phyloP scores from a whole-genome alignment of 2,888 invertebrate species.

The Drymonia ruficornis region DNA sequence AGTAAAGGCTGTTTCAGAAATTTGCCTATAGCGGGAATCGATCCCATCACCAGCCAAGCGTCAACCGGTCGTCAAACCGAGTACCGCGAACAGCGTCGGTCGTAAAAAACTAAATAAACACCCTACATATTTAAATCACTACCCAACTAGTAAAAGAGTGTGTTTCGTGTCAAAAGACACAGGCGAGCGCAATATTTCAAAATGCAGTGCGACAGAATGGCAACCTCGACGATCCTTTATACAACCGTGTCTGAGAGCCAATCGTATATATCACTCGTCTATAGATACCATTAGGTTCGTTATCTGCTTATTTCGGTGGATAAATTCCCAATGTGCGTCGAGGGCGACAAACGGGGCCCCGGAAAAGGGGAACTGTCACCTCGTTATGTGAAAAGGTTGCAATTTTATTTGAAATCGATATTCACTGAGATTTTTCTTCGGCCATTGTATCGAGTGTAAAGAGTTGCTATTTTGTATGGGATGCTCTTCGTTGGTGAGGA shows the following conservation, averaged over 20 bases:
- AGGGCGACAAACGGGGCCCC: constrained; percentile 69
- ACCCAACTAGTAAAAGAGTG: neutral
- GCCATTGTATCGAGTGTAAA: constrained; percentile 48
- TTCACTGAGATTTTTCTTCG: constrained; percentile 69
- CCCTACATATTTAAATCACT: neutral
- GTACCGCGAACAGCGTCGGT: too few relatives aligned
- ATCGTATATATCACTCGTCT: constrained; percentile 57
- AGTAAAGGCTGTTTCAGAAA: too few relatives aligned
- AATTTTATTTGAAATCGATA: constrained; percentile 85
- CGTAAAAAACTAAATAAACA: neutral
- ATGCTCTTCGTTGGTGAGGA: constrained; percentile 35
- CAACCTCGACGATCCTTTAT: constrained; percentile 31
- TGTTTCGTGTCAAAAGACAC: neutral
- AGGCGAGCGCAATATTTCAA: constrained; percentile 30
- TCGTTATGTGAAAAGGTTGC: constrained; percentile 85
- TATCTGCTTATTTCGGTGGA: constrained; percentile 83
- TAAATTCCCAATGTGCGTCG: constrained; percentile 77
- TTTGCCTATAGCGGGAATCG: too few relatives aligned
- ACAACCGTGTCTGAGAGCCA: constrained; percentile 46
- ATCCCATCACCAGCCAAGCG: too few relatives aligned
- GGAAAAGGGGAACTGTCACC: constrained; percentile 82
- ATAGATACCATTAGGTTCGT: constrained; percentile 75
- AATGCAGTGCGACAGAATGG: constrained; percentile 41
- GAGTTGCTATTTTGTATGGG: constrained; percentile 42
- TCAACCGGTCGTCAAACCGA: too few relatives aligned